Evolutionary conservation across 2,113 vertebrate species (phyloP).

Genomic region (Muntiacus reevesi): DNA sequence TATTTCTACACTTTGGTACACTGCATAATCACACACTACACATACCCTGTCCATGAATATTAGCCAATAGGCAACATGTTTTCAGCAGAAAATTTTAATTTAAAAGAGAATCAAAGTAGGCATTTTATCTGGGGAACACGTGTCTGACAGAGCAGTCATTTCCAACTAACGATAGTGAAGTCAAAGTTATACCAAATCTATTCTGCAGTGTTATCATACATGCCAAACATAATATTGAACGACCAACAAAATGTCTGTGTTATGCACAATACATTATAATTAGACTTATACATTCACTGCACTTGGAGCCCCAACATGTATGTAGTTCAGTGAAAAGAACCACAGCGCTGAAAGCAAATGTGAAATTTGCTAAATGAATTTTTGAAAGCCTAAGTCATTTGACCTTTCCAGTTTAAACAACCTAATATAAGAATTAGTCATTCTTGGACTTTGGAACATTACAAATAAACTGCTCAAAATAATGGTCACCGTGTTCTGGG

Average conservation of each 20-base stretch:
- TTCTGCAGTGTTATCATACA: constrained; percentile 41
- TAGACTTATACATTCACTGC: constrained; percentile 61
- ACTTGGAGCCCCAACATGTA: background rate
- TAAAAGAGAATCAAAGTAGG: constrained; percentile 21
- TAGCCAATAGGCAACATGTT: background rate
- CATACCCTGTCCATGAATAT: background rate
- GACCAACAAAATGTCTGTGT: constrained; percentile 50
- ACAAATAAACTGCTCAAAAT: constrained; percentile 61
- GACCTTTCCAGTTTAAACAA: constrained; percentile 61
- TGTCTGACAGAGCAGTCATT: constrained; percentile 46
- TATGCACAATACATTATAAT: constrained; percentile 51
- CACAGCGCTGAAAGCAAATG: constrained; percentile 58
- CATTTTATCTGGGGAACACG: constrained; percentile 19
- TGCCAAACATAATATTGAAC: constrained; percentile 68
- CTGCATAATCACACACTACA: background rate
- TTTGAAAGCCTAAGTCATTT: constrained; percentile 65
- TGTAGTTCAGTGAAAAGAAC: constrained; percentile 39
- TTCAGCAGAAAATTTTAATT: constrained; percentile 4
- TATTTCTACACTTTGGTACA: background rate
- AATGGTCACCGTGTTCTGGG: constrained; percentile 40
- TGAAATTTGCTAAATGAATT: constrained; percentile 56
- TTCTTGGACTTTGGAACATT: constrained; percentile 62
- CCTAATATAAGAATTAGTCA: constrained; percentile 55
- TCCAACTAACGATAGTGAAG: constrained; percentile 45
- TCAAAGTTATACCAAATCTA: constrained; percentile 47